Evolutionary conservation across 1,140 invertebrate species (phyloP).

Genomic region (Sipha flava): DNA sequence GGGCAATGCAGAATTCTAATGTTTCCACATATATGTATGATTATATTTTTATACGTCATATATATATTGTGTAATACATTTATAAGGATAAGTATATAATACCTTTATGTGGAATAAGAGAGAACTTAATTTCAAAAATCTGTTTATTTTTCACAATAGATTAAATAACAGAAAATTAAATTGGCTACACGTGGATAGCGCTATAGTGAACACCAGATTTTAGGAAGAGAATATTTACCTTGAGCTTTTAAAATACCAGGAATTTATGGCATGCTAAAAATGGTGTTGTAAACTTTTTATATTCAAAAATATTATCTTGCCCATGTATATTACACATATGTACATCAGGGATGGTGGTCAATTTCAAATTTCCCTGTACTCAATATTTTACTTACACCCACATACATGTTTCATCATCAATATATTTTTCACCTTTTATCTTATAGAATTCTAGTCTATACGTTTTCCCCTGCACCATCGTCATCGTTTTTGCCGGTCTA

Average conservation of each 20-base stretch:
- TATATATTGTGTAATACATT: neutral
- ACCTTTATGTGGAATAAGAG: no score
- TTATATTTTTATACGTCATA: neutral
- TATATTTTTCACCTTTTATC: constrained; percentile 15
- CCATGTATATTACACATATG: neutral
- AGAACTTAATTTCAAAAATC: neutral
- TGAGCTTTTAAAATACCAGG: neutral
- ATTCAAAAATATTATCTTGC: constrained; percentile 7
- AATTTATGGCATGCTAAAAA: constrained; percentile 13
- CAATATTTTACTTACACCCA: neutral
- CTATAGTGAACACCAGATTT: neutral
- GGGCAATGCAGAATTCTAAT: no score
- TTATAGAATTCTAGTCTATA: neutral
- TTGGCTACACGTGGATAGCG: neutral
- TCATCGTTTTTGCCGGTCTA: neutral
- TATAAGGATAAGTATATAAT: no score
- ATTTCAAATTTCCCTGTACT: constrained; percentile 12
- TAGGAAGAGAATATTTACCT: neutral
- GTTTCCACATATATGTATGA: no score
- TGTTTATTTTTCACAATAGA: neutral
- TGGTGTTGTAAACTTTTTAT: neutral
- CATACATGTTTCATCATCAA: neutral
- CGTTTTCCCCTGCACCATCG: neutral
- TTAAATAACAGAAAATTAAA: constrained; percentile 8
- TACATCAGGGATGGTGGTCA: neutral